Evolutionary conservation across 2,888 invertebrate species (phyloP).

Genomic region (Petrolisthes cinctipes): DNA sequence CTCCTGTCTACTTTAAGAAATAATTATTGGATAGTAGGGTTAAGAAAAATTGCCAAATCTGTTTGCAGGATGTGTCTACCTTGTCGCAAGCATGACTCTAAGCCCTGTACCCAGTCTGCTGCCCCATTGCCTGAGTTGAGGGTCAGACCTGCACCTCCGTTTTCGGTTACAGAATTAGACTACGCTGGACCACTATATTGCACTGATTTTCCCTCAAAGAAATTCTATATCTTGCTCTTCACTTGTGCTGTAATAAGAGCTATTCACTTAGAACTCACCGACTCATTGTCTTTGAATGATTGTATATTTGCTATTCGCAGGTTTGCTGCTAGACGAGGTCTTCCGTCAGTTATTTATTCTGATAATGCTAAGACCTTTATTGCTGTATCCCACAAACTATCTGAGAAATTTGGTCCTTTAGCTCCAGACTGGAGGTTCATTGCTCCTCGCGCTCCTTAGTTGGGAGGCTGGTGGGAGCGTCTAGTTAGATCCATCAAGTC

Average conservation of each 20-base stretch:
- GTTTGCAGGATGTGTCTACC: constrained; percentile 15
- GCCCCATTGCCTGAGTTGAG: constrained; percentile 42
- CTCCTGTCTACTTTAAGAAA: constrained; percentile 41
- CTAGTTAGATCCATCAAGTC: constrained; percentile 69
- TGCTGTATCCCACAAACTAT: not conserved
- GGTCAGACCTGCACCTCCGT: constrained; percentile 38
- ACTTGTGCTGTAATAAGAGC: constrained; percentile 67
- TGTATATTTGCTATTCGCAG: not conserved
- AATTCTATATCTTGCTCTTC: constrained; percentile 66
- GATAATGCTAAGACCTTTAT: constrained; percentile 4
- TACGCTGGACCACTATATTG: constrained; percentile 67
- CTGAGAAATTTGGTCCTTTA: not conserved
- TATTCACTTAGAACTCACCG: constrained; percentile 67
- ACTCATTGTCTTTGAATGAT: constrained; percentile 48
- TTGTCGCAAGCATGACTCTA: constrained; percentile 27
- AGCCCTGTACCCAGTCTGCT: constrained; percentile 22
- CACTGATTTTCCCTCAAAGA: constrained; percentile 54
- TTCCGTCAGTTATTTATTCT: not conserved
- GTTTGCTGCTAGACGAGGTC: constrained; percentile 4
- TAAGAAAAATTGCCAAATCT: constrained; percentile 24
- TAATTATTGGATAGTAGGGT: constrained; percentile 35
- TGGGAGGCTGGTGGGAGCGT: constrained; percentile 71
- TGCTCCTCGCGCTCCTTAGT: constrained; percentile 70
- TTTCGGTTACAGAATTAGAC: constrained; percentile 65
- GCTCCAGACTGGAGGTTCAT: constrained; percentile 68